Conservation (phyloP, 2,113 vertebrate genomes). For the Athene noctua region DNA sequence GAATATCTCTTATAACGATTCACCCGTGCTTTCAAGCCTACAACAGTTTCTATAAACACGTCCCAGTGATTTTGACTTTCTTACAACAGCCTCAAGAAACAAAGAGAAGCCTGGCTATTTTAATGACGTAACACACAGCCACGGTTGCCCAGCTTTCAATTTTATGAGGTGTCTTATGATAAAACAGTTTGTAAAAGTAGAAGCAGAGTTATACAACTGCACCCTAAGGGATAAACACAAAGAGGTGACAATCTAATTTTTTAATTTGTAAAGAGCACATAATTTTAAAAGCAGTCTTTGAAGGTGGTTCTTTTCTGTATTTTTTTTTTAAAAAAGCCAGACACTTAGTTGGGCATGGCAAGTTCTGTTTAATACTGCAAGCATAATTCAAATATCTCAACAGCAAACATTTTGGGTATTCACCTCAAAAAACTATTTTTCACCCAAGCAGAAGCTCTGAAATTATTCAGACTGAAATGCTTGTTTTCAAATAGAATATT, state of each 20-base stretch:
- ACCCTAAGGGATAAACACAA: neutral
- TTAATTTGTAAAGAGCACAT: neutral
- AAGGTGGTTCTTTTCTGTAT: neutral
- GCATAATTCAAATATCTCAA: neutral
- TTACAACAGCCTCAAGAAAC: neutral
- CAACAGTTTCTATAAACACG: accelerated
- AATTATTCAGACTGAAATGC: neutral
- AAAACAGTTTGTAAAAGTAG: neutral
- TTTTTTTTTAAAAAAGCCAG: neutral
- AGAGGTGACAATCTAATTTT: neutral
- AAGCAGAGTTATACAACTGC: neutral
- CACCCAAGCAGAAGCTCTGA: neutral
- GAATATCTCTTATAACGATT: neutral
- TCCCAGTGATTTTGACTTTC: neutral
- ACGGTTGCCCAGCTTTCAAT: accelerated
- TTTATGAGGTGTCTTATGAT: neutral
- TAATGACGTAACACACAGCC: accelerated
- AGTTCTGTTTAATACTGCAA: neutral
- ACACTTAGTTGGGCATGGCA: accelerated
- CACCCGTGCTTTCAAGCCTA: neutral
- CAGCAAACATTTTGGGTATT: neutral
- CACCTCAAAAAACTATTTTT: neutral
- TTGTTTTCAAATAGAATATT: neutral
- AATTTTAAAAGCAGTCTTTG: neutral
- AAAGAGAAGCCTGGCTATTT: neutral